Evolutionary conservation across 1,140 invertebrate genomes (phyloP).

Genomic region (Eueides isabella): DNA sequence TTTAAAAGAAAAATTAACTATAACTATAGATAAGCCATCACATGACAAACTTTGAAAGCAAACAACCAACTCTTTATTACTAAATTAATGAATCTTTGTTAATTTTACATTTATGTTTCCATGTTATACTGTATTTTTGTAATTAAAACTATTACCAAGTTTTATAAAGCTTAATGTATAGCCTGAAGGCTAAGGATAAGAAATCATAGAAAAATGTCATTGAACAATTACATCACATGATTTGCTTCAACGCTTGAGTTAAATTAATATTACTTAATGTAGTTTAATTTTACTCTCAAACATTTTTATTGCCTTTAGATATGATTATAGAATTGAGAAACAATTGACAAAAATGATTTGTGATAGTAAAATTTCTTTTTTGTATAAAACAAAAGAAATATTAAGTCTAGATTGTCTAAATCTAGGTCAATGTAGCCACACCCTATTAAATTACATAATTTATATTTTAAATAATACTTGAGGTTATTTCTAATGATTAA

Average conservation of each 20-base stretch:
- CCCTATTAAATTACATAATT: conserved; percentile 12
- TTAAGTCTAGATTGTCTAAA: not conserved
- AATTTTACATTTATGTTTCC: not conserved
- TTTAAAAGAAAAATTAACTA: not conserved
- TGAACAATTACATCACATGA: conserved; percentile 11
- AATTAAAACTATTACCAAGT: not conserved
- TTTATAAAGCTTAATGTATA: not conserved
- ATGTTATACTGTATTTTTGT: not conserved
- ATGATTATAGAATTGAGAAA: not conserved
- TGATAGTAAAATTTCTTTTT: not conserved
- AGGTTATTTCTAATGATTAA: not conserved
- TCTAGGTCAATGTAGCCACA: not conserved
- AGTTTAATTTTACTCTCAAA: not conserved
- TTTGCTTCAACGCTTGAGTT: not conserved
- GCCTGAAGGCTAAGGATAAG: not conserved
- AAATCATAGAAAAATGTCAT: conserved; percentile 1
- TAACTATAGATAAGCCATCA: not conserved
- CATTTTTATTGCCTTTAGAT: not conserved
- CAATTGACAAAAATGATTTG: not conserved
- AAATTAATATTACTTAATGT: not conserved
- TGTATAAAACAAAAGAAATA: not conserved
- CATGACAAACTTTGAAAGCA: conserved; percentile 2
- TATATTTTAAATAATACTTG: not conserved
- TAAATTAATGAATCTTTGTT: not conserved
- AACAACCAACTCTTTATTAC: not conserved